These are phyloP conservation scores for Cactoblastis cactorum DNA, from an alignment of 2,888 invertebrate genomes.

Conservation along the genomic window DNA sequence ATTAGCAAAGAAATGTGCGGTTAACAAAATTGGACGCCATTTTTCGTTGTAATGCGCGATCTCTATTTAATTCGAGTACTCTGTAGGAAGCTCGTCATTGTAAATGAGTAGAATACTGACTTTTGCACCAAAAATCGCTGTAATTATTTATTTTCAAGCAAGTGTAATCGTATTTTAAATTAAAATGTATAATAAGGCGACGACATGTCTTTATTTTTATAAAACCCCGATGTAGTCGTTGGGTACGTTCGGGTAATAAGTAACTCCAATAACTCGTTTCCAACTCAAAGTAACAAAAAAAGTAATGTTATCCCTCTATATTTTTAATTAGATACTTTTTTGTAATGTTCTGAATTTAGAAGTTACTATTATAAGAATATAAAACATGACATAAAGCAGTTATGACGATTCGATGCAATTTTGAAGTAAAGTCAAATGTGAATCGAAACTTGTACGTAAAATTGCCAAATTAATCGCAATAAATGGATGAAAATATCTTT, in stretches of 20 bases:
- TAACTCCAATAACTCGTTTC: no score
- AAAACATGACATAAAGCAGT: no score
- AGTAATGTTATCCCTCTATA: no score
- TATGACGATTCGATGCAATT: neutral
- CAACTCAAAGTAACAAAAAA: no score
- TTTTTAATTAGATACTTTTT: no score
- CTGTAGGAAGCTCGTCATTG: conserved; percentile 22
- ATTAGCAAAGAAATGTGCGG: conserved; percentile 54
- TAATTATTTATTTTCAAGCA: neutral
- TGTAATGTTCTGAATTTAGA: no score
- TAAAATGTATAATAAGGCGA: no score
- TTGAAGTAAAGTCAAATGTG: neutral
- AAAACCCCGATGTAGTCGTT: no score
- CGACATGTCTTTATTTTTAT: no score
- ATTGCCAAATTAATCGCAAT: conserved; percentile 1
- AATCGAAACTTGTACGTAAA: neutral
- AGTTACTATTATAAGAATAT: no score
- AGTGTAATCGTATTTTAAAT: no score
- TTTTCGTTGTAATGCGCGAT: conserved; percentile 41
- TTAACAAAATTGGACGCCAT: conserved; percentile 46
- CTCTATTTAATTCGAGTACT: conserved; percentile 40
- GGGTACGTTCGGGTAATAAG: no score
- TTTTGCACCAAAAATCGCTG: neutral
- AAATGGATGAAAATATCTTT: conserved; percentile 3
- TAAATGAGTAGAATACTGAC: conserved; percentile 2